Conservation (phyloP, 2,113 vertebrate species). For the Rhodinocichla rosea region DNA sequence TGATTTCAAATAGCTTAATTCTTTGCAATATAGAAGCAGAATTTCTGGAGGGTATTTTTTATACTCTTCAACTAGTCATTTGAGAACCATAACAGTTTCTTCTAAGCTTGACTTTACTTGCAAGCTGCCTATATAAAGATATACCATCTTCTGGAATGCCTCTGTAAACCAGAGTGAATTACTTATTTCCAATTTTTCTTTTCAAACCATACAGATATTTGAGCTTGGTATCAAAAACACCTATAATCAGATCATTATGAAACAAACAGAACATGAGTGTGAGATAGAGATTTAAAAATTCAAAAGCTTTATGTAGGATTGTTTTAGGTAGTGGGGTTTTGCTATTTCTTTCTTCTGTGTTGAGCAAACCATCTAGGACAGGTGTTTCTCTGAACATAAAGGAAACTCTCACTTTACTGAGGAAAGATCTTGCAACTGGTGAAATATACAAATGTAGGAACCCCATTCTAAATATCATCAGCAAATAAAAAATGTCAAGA, state of each 20-base stretch:
- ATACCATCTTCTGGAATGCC: not conserved
- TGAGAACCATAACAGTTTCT: slow-evolving; percentile 3
- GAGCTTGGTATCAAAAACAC: not conserved
- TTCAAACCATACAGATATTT: not conserved
- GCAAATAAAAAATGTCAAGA: not conserved
- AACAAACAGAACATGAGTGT: not conserved
- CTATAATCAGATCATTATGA: not conserved
- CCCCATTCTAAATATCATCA: not conserved
- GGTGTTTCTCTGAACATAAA: not conserved
- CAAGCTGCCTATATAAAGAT: not conserved
- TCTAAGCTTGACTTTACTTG: not conserved
- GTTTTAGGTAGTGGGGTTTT: not conserved
- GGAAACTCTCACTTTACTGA: not conserved
- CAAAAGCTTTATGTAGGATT: not conserved
- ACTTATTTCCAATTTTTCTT: not conserved
- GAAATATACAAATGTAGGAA: not conserved
- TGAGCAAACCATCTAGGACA: not conserved
- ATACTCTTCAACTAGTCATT: not conserved
- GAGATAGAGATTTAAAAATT: not conserved
- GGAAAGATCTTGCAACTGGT: not conserved
- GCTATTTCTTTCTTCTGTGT: not conserved
- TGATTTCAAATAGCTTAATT: slow-evolving; percentile 14
- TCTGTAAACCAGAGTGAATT: not conserved
- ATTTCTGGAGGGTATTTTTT: slow-evolving; percentile 30
- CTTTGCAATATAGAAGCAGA: not conserved